Evolutionary conservation across 2,888 invertebrate species (phyloP), one percentile per base, ranked within the genome.

Genomic region (Gortyna flavago): DNA sequence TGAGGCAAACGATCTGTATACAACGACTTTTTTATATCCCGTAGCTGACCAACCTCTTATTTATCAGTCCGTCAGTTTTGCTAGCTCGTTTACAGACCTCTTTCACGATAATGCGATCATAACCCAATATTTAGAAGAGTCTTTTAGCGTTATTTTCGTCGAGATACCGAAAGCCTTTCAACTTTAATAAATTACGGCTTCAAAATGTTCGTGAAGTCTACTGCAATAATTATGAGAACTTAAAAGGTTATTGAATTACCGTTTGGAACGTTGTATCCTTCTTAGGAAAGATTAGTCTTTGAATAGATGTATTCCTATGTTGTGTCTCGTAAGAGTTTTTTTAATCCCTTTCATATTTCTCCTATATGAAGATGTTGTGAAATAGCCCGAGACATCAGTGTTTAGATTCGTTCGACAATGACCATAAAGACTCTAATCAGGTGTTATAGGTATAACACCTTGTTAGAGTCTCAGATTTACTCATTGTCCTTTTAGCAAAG

Each of bases 61-160:
- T 83, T 83, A 85, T 59, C 80, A 86, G 79, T 81, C 80, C 79
- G 75, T 83, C 85, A 85, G 83, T 81, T 79, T 80, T 61, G 71
- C 72, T 73, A 76, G 83, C 80, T 86, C 83, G 81, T 87, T 87
- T 80, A 79, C 83, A 85, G 75, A 83, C 81, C 88, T 87, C 81
- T 83, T 83, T 86, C 86, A 80, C 80, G 85, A 83, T 87, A 87
- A 88, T 86, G 70, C 77, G 83, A 88, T 87, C 81, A 86, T 88
- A 87, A 85, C 85, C 87, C 81, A 84, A 87, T 87, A 86, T 87
- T 87, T 87, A 86, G 77, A 84, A 83, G 80, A 84, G 75, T 80
- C 74, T 86, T 83, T 84, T 72, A 81, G 74, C 79, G 85, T 86
- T 85, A 78, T 84, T 88, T 81, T 83, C 79, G 80, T 74, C 76